Base-by-base conservation (phyloP, 2,113 vertebrate species). In the Pagrus major region DNA sequence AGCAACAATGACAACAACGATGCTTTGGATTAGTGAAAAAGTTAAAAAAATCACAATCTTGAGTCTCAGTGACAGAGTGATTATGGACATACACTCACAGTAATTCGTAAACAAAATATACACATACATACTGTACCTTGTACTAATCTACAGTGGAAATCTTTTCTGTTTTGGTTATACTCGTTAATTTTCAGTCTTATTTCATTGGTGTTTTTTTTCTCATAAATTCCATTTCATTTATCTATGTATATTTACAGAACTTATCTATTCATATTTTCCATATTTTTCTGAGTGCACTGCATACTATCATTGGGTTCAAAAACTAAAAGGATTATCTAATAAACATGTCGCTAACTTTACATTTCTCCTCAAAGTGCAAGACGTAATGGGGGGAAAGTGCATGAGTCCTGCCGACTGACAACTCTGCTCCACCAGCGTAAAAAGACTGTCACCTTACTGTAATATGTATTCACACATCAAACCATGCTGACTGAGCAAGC, bases 351-450 rank as follows among this genome's bases (percentile, higher is more conserved):
- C 61, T 59, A 74, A 68, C 47, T 75, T 79, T 63, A 85, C n/a
- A 84, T 76, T 23, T 65, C 37, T 84, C 66, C 61, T 85, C 70
- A 89, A 89, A 89, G 93, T 91, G 88, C 88, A 86, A 89, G 87
- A 90, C 78, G 76, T 78, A 58, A 58, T 29, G 47, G 41, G 72
- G 60, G 59, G 46, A 85, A 85, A 91, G 90, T 91, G 88, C 88
- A 71, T 37, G 55, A 71, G 76, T 74, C 63, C 71, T 78, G 76
- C 58, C 65, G 39, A 16, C 46, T 60, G n/a, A 59, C 44, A 29
- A 11, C 58, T 61, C 66, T 39, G 55, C 58, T 75, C 58, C 56
- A 16, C 58, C 46, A 8, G 44, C 25, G 12, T 42, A 29, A 54
- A 68, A 54, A 68, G 9, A 11, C 71, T 10, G 56, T 27, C 46